Base-by-base conservation (phyloP, 2,113 vertebrate genomes). In the Butorides virescens region DNA sequence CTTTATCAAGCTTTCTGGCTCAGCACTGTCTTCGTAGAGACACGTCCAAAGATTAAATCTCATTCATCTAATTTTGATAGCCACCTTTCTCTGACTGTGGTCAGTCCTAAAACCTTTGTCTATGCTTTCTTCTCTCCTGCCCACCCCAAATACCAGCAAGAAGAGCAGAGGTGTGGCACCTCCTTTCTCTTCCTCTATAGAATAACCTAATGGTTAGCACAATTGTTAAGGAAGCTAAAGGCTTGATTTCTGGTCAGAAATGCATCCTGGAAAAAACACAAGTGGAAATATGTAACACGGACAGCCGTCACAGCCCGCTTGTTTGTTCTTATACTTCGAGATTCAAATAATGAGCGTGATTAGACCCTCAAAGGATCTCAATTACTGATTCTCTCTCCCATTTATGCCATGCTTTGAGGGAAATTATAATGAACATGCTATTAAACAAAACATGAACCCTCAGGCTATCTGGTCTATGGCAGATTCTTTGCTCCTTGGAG, bases 381-480 rank as follows among this genome's bases (percentile, higher is more conserved):
- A 2, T 92, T 95, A 81, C 61, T 49, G 89, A 74, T 77, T 62
- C 34, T 71, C 39, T 67, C 34, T 71, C 39, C 50, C 50, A 39
- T 81, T 93, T 93, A 71, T 65, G 52, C 36, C 32, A 44, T 47
- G 37, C 66, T 92, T 95, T 95, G 70, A 92, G 77, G 52, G 61
- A 92, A 94, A 95, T 95, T 36, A 49, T 78, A 78, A 87, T 85
- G 87, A 91, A 65, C 44, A 18, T 21, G 36, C 91, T 92, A 74
- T 95, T 96, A 92, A 95, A 85, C 76, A 94, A 89, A 93, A 82
- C 74, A 72, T 14, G 36, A 91, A 52, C 84, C 87, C 81, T 91
- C 44, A 56, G 94, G 91, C 90, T 95, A 71, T 81, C 30, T 22
- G 16, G 29, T 74, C 39, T 91, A 10, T 27, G 32, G 66, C 82